Conservation (phyloP, 2,888 invertebrate genomes). For the Lamellibrachia columna region DNA sequence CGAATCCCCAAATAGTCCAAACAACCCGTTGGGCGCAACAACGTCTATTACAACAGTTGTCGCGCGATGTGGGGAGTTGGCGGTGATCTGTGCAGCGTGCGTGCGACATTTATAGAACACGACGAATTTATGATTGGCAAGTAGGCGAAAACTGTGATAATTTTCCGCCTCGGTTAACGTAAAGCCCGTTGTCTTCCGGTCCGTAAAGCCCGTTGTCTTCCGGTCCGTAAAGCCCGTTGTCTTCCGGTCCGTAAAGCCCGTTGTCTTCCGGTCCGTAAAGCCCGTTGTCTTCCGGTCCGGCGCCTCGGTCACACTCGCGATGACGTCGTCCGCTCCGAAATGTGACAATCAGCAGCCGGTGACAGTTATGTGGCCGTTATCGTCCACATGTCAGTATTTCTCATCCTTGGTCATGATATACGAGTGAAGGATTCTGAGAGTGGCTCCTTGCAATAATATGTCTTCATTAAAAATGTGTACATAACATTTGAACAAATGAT, state of each 20-base stretch:
- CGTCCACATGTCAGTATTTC: neutral
- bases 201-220: neutral
- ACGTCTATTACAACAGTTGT: neutral
- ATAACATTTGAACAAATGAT: neutral
- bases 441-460: neutral
- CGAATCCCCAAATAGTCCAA: neutral
- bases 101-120: neutral
- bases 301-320: neutral
- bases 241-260: neutral
- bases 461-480: neutral
- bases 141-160: conserved; percentile 16
- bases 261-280: neutral
- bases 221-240: neutral
- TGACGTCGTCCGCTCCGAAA: neutral
- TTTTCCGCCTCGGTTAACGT: conserved; percentile 10
- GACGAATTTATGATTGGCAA: neutral
- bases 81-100: neutral
- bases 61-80: neutral
- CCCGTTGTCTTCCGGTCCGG: neutral
- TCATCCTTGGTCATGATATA: neutral
- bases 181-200: neutral
- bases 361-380: neutral
- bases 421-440: neutral
- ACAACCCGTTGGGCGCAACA: neutral
- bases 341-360: neutral